Conservation (phyloP, 2,888 invertebrate species). For the Pediacus dermestoides region DNA sequence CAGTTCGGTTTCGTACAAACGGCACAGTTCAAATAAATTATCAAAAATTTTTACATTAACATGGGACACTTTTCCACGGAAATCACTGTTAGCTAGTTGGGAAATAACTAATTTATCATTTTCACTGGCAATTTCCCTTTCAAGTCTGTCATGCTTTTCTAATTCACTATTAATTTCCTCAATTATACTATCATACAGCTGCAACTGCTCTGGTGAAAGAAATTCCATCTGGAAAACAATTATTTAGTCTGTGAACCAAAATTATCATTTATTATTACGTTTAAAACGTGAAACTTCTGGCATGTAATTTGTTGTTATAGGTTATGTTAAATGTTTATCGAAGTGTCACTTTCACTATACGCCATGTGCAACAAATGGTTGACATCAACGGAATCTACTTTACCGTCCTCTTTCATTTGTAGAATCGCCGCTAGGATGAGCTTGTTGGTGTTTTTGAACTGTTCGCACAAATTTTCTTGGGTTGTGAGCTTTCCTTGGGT, state of each 20-base stretch:
- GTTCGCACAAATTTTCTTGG: conserved; percentile 33
- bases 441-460: conserved; percentile 32
- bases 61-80: conserved; percentile 33
- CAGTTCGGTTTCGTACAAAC: conserved; percentile 34
- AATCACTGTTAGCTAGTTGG: conserved; percentile 27
- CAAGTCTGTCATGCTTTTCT: conserved; percentile 31
- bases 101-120: conserved; percentile 33
- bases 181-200: conserved; percentile 36
- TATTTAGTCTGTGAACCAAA: no score
- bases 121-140: conserved; percentile 29
- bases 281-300: no score
- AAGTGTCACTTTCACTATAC: no score
- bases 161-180: conserved; percentile 38
- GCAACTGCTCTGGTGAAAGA: conserved; percentile 26
- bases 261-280: no score
- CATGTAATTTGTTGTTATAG: no score
- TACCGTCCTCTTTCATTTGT: conserved; percentile 32
- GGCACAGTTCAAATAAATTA: conserved; percentile 32
- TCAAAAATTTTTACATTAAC: conserved; percentile 40
- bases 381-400: conserved; percentile 23
- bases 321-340: no score
- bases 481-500: conserved; percentile 35
- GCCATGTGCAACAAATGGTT: conserved; percentile 26
- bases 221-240: conserved; percentile 35
- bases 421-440: conserved; percentile 29